These are phyloP conservation scores for Psophia crepitans DNA, from an alignment of 2,113 vertebrate genomes.

Conservation along the genomic window DNA sequence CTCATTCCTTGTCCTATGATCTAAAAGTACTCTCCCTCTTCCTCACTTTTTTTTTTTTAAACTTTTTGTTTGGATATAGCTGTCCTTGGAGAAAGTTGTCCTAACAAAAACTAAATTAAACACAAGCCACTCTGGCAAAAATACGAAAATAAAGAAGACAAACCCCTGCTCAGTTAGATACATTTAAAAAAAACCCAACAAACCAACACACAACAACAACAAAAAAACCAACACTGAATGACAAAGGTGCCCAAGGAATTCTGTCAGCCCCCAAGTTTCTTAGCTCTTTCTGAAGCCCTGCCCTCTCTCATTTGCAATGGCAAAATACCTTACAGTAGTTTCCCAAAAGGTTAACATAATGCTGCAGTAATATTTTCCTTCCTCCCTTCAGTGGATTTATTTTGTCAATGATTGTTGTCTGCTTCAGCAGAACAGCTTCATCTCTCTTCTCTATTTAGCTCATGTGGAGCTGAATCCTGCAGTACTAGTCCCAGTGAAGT, in stretches of 20 bases:
- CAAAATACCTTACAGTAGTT: not conserved
- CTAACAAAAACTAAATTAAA: not conserved
- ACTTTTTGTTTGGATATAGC: not conserved
- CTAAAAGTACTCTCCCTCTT: not conserved
- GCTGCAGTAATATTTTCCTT: not conserved
- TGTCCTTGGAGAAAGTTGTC: not conserved
- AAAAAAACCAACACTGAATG: not conserved
- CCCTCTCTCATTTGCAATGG: not conserved
- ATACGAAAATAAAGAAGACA: not conserved
- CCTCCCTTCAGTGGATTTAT: not conserved
- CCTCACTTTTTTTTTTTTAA: not conserved
- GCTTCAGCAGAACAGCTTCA: not conserved
- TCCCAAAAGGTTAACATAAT: not conserved
- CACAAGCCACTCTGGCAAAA: not conserved
- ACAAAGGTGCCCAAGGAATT: not conserved
- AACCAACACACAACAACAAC: not conserved
- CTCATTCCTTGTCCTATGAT: not conserved
- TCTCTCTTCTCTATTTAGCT: not conserved
- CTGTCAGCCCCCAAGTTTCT: not conserved
- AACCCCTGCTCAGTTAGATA: not conserved
- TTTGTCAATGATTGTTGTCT: not conserved
- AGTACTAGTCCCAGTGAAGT: not conserved
- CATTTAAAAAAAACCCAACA: not conserved
- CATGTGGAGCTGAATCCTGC: not conserved
- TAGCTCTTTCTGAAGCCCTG: not conserved